These are phyloP conservation scores for Otus sunia DNA, from an alignment of 2,113 vertebrate genomes.

Conservation along the genomic window DNA sequence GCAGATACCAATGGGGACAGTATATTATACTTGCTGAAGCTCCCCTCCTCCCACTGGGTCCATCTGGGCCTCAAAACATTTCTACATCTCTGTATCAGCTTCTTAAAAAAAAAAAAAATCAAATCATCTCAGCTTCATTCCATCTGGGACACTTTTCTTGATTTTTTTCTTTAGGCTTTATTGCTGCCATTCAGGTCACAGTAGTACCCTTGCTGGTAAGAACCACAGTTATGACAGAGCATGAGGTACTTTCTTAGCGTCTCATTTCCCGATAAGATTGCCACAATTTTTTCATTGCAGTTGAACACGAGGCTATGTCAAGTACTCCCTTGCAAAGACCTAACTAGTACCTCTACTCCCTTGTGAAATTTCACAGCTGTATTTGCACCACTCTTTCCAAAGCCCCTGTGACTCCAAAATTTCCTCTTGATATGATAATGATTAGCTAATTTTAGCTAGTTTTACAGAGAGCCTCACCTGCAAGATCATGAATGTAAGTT, in stretches of 20 bases:
- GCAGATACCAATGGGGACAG: neutral
- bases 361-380: neutral
- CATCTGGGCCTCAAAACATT: neutral
- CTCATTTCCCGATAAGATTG: neutral
- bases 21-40: neutral
- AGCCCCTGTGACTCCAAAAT: neutral
- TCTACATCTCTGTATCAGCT: neutral
- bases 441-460: neutral
- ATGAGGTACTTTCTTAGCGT: neutral
- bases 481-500: neutral
- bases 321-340: neutral
- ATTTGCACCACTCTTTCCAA: neutral
- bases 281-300: neutral
- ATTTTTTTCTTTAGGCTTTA: neutral
- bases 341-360: neutral
- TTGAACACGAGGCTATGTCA: neutral
- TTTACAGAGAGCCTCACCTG: neutral
- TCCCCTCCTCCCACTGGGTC: neutral
- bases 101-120: neutral
- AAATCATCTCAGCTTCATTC: neutral
- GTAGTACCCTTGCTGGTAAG: neutral
- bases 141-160: neutral
- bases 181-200: neutral
- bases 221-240: neutral
- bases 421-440: neutral